Evolutionary conservation across 1,140 invertebrate species (phyloP), one percentile per base, ranked within the genome.

Genomic region (Heliconius hermathena): DNA sequence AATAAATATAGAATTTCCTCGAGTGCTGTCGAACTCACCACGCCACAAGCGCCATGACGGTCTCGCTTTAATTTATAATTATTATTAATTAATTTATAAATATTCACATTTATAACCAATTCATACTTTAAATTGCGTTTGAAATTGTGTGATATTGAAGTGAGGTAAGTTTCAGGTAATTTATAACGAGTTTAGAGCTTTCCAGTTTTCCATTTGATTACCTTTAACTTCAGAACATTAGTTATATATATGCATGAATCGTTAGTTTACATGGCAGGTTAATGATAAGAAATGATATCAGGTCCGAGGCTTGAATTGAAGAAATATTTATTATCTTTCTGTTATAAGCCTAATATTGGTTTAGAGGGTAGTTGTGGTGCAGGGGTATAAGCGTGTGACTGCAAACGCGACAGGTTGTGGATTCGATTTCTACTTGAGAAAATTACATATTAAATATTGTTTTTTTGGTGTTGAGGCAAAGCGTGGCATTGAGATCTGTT

Each of bases 141-240:
- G n/a, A 57, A 57, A 57, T 29, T 66, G 20, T n/a, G 13, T 16
- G 57, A 29, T 29, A 29, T 66, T 66, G 22, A 66, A 66, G 60
- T 26, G 13, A 66, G 3, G 22, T 26, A 66, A 66, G 9, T 66
- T 66, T 66, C 22, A 66, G 60, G 60, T 29, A 66, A 66, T 29
- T 66, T 66, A 66, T 66, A 66, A 66, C 60, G 60, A 66, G 60
- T 26, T 66, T 29, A 29, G 60, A 29, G 60, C 60, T 66, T 66
- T 66, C 60, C 60, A 66, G 60, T 66, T 66, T 66, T 66, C 26
- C 60, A 66, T 66, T 66, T 66, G 60, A 66, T 66, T 66, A 66
- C 60, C 2, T 66, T 66, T 66, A 29, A 66, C 57, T 66, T 66
- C 13, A 26, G 22, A 29, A 66, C 22, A 66, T 66, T 22, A n/a